These are phyloP conservation scores for human (Homo sapiens) DNA, from an alignment of 2,113 vertebrate genomes.

Conservation along the genomic window DNA sequence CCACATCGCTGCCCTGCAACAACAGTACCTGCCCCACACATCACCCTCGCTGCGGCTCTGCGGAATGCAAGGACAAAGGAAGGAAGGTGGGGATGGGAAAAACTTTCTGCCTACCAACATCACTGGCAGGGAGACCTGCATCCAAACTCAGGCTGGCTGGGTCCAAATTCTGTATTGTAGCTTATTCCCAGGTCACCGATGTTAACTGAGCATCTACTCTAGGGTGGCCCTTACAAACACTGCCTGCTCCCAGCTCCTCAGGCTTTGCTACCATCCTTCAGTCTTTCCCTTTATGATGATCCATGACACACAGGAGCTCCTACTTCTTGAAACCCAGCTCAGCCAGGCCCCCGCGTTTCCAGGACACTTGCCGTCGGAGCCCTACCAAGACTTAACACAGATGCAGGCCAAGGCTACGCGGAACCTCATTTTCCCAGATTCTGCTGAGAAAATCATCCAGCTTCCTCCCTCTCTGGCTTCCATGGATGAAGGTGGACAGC, in stretches of 20 bases:
- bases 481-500: not conserved
- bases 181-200: not conserved
- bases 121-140: no score
- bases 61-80: not conserved
- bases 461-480: not conserved
- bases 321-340: not conserved
- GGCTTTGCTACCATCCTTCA: not conserved
- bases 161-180: not conserved
- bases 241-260: not conserved
- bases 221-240: not conserved
- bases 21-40: rapidly evolving
- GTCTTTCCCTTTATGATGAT: not conserved
- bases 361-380: no score
- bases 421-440: not conserved
- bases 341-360: not conserved
- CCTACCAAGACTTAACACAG: not conserved
- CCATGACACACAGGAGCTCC: not conserved
- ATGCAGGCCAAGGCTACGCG: not conserved
- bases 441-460: not conserved
- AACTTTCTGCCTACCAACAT: not conserved
- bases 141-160: not conserved
- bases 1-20: rapidly evolving
- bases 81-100: no score
- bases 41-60: not conserved
- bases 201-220: not conserved